Base-by-base conservation (phyloP, 2,113 vertebrate species). In the Xiphophorus maculatus region DNA sequence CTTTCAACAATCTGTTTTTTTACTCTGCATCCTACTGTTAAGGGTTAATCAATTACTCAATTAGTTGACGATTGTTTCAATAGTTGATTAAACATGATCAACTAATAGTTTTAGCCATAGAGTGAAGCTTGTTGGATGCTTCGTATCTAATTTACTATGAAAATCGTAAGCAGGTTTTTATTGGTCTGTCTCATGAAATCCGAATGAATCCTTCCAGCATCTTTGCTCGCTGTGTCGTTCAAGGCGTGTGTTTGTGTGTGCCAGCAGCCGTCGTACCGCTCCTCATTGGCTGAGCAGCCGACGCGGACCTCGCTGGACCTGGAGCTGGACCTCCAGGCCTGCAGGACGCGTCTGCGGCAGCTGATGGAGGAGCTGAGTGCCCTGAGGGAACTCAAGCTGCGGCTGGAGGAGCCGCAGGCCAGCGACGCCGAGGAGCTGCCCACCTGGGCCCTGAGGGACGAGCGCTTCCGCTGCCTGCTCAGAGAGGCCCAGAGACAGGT, bases 261-360 rank as follows among this genome's bases (percentile, higher is more conserved):
- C 0, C 13, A 77, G 84, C 92, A 96, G 94, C 95, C 98, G 95
- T 94, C 97, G 71, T 98, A 96, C 87, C 96, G 96, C 87, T 96
- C 96, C 28, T 97, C 98, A 75, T 91, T 99, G 91, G 97, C 95
- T 3, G 97, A 97, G 86, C 95, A 97, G 87, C 97, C 98, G 75
- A 96, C 96, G 13, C 96, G 97, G 74, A 99, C 98, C 19, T 99
- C 98, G 62, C 93, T 99, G 90, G 98, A 99, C 94, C 95, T 99
- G 98, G 98, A 99, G 98, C 97, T 99, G 97, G 98, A 99, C 92
- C 97, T 99, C 92, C 98, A 99, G 97, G 98, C 98, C 28, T 99
- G 96, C 76, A 94, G 97, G 91, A 97, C 97, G 4, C 95, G 96
- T 70, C 97, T 99, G 95, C 93, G 95, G 88, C 97, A 97, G 94